These are phyloP conservation scores for Agriotes lineatus DNA, from an alignment of 2,888 invertebrate genomes.

Conservation along the genomic window DNA sequence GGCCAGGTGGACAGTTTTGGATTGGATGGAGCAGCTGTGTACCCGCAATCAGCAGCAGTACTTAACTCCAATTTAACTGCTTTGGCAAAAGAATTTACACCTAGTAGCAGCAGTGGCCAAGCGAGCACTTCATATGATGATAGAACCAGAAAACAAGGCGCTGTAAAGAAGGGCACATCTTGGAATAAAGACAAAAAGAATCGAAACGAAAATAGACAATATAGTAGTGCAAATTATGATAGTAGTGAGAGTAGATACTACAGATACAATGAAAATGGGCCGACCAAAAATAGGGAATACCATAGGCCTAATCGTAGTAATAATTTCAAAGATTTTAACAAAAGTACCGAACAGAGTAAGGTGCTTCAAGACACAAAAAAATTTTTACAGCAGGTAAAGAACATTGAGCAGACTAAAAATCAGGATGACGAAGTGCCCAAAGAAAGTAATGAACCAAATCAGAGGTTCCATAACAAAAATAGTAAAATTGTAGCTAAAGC, in stretches of 20 bases:
- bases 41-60: background rate
- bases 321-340: conserved; percentile 30
- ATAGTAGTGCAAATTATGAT: conserved; percentile 10
- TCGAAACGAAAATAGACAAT: conserved; percentile 37
- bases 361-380: conserved; percentile 34
- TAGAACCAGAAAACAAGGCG: conserved; percentile 31
- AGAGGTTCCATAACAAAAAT: conserved; percentile 14
- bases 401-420: conserved; percentile 9
- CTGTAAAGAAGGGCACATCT: conserved; percentile 34
- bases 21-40: background rate
- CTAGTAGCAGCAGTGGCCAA: conserved; percentile 59
- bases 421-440: background rate
- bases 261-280: conserved; percentile 21
- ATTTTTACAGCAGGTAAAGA: conserved; percentile 32
- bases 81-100: conserved; percentile 72
- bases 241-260: conserved; percentile 13
- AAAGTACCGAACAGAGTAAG: conserved; percentile 38
- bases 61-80: conserved; percentile 68
- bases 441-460: conserved; percentile 22
- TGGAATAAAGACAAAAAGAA: conserved; percentile 43
- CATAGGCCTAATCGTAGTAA: conserved; percentile 17
- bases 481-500: background rate
- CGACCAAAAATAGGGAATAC: conserved; percentile 17
- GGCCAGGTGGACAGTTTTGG: background rate
- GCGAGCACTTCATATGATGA: conserved; percentile 22